Evolutionary conservation across 2,113 vertebrate genomes (phyloP), one percentile per base, ranked within the genome.

Genomic region (Lichenostomus cassidix): DNA sequence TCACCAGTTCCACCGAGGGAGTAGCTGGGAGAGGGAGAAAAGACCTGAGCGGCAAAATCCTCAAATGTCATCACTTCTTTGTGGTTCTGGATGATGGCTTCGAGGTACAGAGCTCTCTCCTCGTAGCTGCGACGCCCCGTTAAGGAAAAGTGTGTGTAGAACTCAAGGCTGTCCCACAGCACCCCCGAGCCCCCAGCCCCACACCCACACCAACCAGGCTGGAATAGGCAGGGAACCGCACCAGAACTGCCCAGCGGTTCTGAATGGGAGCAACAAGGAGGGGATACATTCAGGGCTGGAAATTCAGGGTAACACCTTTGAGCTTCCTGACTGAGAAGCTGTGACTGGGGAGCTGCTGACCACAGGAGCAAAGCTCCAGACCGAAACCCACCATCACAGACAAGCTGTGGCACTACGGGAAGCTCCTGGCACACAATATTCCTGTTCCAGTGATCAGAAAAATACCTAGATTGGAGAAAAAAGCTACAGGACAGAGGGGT

Each of bases 21-120:
- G 97, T 99, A 98, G 97, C 98, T 98, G 65, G 99, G 98, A 92
- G 99, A 99, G 29, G 99, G 99, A 75, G 98, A 99, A 97, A 99
- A 99, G 97, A 99, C 98, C 98, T 99, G 99, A 83, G 99, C 98
- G 7, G 99, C 98, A 92, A 99, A 99, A 98, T 99, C 99, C 97
- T 99, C 99, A 84, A 99, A 99, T 33, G 99, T 99, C 99, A 99
- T 99, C 90, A 98, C 98, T 98, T 99, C 99, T 77, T 98, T 98
- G 94, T 99, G 99, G 98, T 99, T 99, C 98, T 99, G 99, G 96
- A 99, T 98, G 97, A 99, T 99, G 97, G 99, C 99, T 98, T 99
- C 99, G 42, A 99, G 98, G 89, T 99, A 99, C 93, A 99, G 98
- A 42, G 99, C 99, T 90, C 99, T 97, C 83, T 99, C 99, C 96